These are phyloP conservation scores for Agrochola lota DNA, from an alignment of 2,888 invertebrate genomes.

Conservation along the genomic window DNA sequence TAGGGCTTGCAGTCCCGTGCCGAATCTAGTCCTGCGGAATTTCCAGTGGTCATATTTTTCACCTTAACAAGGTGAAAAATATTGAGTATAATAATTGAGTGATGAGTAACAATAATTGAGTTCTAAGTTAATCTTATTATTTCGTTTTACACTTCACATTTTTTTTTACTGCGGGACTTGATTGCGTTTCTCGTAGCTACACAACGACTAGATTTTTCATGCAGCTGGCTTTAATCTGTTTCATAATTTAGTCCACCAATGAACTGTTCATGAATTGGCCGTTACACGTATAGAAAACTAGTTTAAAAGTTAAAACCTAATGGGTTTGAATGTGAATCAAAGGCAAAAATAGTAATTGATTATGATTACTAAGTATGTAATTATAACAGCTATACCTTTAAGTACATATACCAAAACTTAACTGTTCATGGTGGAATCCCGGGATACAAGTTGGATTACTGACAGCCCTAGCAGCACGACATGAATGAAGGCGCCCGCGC, in stretches of 20 bases:
- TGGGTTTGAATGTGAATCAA: not conserved
- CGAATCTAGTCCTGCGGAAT: constrained; percentile 32
- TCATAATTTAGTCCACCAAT: not conserved
- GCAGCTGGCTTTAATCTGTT: not conserved
- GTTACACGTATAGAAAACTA: not conserved
- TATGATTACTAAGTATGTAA: not conserved
- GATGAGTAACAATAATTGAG: too few relatives aligned
- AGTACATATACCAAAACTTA: constrained; percentile 27
- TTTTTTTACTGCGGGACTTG: too few relatives aligned
- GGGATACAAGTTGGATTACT: constrained; percentile 51
- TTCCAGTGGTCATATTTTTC: constrained; percentile 22
- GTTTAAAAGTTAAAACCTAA: not conserved
- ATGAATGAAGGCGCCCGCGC: constrained; percentile 87
- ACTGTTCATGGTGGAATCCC: constrained; percentile 32
- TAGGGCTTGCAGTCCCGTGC: constrained; percentile 56
- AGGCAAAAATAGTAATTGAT: not conserved
- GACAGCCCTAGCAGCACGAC: constrained; percentile 74
- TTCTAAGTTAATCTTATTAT: not conserved
- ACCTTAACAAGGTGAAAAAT: too few relatives aligned
- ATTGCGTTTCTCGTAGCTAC: not conserved
- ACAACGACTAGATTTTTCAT: not conserved
- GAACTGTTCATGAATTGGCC: not conserved
- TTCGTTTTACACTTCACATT: not conserved
- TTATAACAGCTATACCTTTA: too few relatives aligned
- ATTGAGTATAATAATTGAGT: too few relatives aligned